Base-by-base conservation (phyloP, 2,797 vertebrate species). In the Enteromius radiatus region DNA sequence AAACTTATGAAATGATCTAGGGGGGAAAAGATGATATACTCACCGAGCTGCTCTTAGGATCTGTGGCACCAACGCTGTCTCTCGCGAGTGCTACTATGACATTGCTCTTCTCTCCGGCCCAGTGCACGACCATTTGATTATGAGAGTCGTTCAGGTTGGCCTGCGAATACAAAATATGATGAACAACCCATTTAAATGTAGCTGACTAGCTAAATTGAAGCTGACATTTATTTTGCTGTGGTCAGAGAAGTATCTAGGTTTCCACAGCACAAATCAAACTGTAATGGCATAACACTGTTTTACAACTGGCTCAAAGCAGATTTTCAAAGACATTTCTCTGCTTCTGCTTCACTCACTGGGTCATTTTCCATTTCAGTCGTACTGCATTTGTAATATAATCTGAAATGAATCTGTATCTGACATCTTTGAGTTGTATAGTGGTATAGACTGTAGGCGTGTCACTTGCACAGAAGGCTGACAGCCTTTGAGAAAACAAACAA, bases 91-190 rank as follows among this genome's bases (percentile, higher is more conserved):
- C 98, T 74, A 99, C 97, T 0, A 99, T 99, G 84, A 99, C 97
- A 0, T 98, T 96, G 92, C 98, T 99, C 90, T 97, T 99, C 92
- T 98, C 97, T 79, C 97, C 97, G 0, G 98, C 98, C 98, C 98
- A 99, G 90, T 99, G 98, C 38, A 99, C 97, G 0, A 99, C 98
- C 96, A 99, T 98, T 93, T 99, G 98, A 88, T 98, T 99, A 89
- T 99, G 98, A 56, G 97, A 98, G 89, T 99, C 98, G 0, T 98
- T 97, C 89, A 99, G 94, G 90, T 95, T 97, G 80, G 96, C 97
- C 98, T 99, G 94, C 43, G 90, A 89, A 0, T 14, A 64, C 43
- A 83, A n/a, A 83, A 31, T 23, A 54, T 45, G 12, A 76, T 17
- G 33, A 78, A 23, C 43, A 67, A 31, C 59, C 28, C 28, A 8